Conservation (phyloP, 2,888 invertebrate species). For the Cistogaster globosa region DNA sequence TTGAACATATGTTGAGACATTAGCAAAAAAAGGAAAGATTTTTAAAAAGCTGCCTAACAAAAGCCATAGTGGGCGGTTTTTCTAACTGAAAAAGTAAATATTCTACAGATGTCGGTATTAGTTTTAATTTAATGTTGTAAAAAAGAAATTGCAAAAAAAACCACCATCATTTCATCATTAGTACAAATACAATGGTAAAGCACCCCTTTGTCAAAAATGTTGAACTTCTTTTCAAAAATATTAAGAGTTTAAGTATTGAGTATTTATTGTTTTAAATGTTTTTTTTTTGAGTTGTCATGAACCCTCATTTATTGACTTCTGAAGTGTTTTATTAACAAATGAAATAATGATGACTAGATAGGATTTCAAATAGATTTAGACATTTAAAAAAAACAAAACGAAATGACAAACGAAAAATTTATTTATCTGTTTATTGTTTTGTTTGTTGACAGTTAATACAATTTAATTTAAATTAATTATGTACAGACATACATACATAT, state of each 20-base stretch:
- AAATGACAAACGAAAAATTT: conserved; percentile 28
- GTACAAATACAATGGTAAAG: not conserved
- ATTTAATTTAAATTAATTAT: conserved; percentile 64
- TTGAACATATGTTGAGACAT: conserved; percentile 31
- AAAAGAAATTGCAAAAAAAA: conserved; percentile 26
- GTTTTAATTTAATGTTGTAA: conserved; percentile 41
- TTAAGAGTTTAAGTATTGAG: conserved; percentile 10
- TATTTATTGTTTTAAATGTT: conserved; percentile 7
- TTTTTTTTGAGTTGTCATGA: conserved; percentile 27
- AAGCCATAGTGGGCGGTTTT: conserved; percentile 17
- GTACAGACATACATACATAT: too few species aligned
- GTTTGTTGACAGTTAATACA: conserved; percentile 55
- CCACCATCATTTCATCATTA: conserved; percentile 22
- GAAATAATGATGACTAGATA: conserved; percentile 42
- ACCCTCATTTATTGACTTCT: conserved; percentile 58
- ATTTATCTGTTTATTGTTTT: conserved; percentile 45
- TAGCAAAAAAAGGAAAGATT: conserved; percentile 2
- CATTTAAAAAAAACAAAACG: conserved; percentile 31
- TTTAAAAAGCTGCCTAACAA: conserved; percentile 4
- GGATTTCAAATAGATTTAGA: conserved; percentile 53
- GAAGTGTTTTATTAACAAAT: conserved; percentile 62
- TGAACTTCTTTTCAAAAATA: not conserved
- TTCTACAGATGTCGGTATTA: conserved; percentile 54
- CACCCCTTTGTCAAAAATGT: conserved; percentile 44
- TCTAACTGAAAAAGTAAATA: not conserved